phyloP scores from a whole-genome alignment of 2,113 vertebrate genomes.

The Proteles cristata region DNA sequence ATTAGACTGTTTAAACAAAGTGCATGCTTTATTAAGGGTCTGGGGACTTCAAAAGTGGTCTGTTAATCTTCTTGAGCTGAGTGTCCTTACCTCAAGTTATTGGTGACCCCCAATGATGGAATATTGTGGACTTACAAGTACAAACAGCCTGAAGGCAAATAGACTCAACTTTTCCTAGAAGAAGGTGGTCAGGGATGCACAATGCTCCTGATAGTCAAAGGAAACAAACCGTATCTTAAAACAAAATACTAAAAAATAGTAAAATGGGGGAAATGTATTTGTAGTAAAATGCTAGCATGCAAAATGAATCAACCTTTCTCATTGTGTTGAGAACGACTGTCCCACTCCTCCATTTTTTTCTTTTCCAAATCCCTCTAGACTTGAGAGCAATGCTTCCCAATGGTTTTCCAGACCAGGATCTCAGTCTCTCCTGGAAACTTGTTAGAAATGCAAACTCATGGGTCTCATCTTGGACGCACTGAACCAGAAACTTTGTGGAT shows the following conservation, averaged over 20 bases:
- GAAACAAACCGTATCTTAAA: not conserved
- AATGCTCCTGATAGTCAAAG: not conserved
- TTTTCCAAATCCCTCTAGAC: not conserved
- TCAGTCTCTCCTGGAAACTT: not conserved
- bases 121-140: not conserved
- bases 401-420: not conserved
- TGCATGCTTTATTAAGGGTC: not conserved
- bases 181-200: not conserved
- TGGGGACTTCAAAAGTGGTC: not conserved
- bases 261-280: not conserved
- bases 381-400: not conserved
- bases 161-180: not conserved
- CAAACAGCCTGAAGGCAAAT: not conserved
- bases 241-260: not conserved
- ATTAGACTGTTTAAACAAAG: slow-evolving; percentile 2
- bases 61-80: not conserved
- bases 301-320: not conserved
- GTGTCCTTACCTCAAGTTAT: not conserved
- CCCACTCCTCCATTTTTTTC: not conserved
- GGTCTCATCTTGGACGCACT: not conserved
- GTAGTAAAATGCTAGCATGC: not conserved
- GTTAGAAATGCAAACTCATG: not conserved
- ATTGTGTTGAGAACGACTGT: not conserved
- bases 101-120: not conserved
- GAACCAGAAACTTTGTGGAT: not conserved